These are phyloP conservation scores for Drosophila kikkawai DNA, from an alignment of 1,140 invertebrate genomes.

Conservation along the genomic window DNA sequence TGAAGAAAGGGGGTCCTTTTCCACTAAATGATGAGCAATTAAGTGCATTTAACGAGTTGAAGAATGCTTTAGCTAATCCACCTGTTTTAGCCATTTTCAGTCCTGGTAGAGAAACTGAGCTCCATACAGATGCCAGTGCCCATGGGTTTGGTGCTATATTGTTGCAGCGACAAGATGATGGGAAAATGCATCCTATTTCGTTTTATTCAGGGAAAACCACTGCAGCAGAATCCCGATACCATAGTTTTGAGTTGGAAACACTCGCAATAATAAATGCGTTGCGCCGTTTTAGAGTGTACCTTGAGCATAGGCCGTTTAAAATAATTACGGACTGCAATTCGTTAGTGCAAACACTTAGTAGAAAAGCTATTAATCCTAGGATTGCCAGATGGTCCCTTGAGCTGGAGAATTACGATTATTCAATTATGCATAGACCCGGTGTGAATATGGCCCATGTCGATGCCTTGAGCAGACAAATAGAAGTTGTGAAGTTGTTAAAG, in stretches of 20 bases:
- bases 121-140: not conserved
- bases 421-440: too few species aligned
- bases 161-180: constrained; percentile 2
- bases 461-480: not conserved
- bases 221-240: not conserved
- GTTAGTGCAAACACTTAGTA: too few species aligned
- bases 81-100: not conserved
- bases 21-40: not conserved
- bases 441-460: too few species aligned
- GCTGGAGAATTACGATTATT: too few species aligned
- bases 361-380: too few species aligned
- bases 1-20: not conserved
- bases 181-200: too few species aligned
- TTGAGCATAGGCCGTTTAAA: not conserved
- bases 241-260: not conserved
- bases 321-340: not conserved
- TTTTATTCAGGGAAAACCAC: not conserved
- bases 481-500: not conserved
- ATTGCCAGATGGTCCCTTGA: too few species aligned
- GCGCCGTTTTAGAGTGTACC: not conserved
- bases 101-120: not conserved
- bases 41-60: not conserved
- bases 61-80: not conserved
- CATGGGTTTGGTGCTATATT: not conserved
- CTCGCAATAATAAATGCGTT: not conserved